Base-by-base conservation (phyloP, 2,113 vertebrate genomes). In the Engraulis encrasicolus region DNA sequence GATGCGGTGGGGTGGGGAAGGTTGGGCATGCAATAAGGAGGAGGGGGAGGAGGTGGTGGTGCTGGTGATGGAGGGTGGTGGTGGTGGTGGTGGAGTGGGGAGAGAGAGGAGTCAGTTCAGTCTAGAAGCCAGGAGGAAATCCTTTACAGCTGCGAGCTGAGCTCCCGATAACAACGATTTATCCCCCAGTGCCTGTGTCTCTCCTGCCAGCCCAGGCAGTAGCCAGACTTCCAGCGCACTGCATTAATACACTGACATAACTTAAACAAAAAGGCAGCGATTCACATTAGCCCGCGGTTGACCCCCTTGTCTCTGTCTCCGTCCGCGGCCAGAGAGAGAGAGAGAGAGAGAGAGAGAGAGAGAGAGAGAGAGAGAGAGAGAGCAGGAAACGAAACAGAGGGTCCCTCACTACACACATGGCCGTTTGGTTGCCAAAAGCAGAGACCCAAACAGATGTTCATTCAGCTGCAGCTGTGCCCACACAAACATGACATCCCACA, bases 101-200 rank as follows among this genome's bases (percentile, higher is more conserved):
- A n/a, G n/a, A n/a, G 82, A 48, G 77, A 84, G 91, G 77, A 89
- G 84, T 82, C 83, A 87, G 90, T 90, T 87, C 88, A 87, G 79
- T 54, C 89, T 90, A 86, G 87, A 79, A 87, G 85, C 20, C 45
- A 86, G 79, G 80, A 84, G 48, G 66, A 87, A 91, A 90, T 90
- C 88, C 87, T 89, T 90, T 85, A 86, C 89, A 91, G 81, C 89
- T 83, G 6, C 85, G 88, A 85, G 85, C 91, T 87, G 84, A 83
- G 84, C 61, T 50, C 66, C 83, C 84, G 89, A 89, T 92, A 85
- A 80, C 85, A 85, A 85, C 20, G 84, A 85, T 87, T 87, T 87
- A 78, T 58, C 38, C 74, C n/a, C 19, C 50, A 81, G 81, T 82
- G 78, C 79, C 82, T 83, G 4, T 48, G 40, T 82, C 82, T 81